phyloP scores from a whole-genome alignment of 2,113 vertebrate genomes.

The Burhinus bistriatus region DNA sequence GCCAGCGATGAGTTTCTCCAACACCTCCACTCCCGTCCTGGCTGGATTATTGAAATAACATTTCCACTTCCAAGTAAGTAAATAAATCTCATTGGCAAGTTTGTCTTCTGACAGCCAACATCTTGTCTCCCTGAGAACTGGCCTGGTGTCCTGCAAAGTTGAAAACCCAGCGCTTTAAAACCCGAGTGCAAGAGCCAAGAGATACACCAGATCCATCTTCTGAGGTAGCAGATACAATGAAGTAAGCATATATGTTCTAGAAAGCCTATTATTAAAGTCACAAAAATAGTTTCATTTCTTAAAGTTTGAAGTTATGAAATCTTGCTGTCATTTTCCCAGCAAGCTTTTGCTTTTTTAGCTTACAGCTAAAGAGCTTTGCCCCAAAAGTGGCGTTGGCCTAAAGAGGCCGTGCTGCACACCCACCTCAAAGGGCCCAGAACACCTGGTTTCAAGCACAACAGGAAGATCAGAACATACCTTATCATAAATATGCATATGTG shows the following conservation, averaged over 20 bases:
- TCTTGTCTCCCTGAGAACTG: slow-evolving; percentile 18
- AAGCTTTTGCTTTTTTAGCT: neutral
- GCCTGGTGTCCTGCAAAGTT: slow-evolving; percentile 28
- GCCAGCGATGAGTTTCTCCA: neutral
- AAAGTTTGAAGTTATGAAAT: neutral
- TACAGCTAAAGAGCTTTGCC: neutral
- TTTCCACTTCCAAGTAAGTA: slow-evolving; percentile 45
- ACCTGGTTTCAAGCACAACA: slow-evolving; percentile 36
- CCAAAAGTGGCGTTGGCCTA: neutral
- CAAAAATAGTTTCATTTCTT: neutral
- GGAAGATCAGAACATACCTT: neutral
- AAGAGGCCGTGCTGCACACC: neutral
- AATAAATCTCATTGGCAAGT: slow-evolving; percentile 42
- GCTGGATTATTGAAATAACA: slow-evolving; percentile 38
- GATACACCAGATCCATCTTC: slow-evolving; percentile 18
- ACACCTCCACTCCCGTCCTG: slow-evolving; percentile 15
- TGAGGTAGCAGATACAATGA: slow-evolving; percentile 14
- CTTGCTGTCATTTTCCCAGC: neutral
- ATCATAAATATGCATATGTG: slow-evolving; percentile 1
- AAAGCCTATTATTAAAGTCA: neutral
- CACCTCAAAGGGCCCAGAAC: slow-evolving; percentile 9
- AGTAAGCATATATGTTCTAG: neutral
- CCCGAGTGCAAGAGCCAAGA: neutral
- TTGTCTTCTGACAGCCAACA: slow-evolving; percentile 39
- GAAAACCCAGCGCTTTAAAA: neutral